These are phyloP conservation scores for Catharus minimus DNA, from an alignment of 2,113 vertebrate species.

Conservation along the genomic window DNA sequence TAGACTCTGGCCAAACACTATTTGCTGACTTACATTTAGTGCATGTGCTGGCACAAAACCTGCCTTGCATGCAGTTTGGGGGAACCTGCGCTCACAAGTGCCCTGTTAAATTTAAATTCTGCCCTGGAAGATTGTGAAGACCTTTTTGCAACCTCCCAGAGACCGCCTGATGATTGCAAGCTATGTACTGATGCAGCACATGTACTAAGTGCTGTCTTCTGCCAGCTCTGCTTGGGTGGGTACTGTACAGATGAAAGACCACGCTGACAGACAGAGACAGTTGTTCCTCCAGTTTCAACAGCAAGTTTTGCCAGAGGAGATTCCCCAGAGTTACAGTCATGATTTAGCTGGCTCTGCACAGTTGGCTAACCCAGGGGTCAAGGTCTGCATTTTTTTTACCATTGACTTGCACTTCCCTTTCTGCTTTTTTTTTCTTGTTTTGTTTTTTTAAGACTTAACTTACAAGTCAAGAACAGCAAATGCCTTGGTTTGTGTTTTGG, in stretches of 20 bases:
- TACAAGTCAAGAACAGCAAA: not conserved
- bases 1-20: not conserved
- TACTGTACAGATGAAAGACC: not conserved
- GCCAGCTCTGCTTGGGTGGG: not conserved
- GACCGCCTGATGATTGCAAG: not conserved
- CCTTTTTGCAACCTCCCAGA: not conserved
- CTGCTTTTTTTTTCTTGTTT: not conserved
- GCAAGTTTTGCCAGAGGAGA: not conserved
- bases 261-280: not conserved
- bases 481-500: not conserved
- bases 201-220: not conserved
- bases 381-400: not conserved
- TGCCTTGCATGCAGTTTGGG: not conserved
- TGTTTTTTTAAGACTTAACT: not conserved
- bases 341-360: not conserved
- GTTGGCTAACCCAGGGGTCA: not conserved
- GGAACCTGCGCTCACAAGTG: not conserved
- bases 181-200: not conserved
- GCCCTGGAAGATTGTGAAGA: not conserved
- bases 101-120: not conserved
- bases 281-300: slow-evolving; percentile 5
- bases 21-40: not conserved
- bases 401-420: not conserved
- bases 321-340: not conserved
- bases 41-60: not conserved